These are phyloP conservation scores for Papilio machaon DNA, from an alignment of 1,140 invertebrate genomes.

Conservation along the genomic window DNA sequence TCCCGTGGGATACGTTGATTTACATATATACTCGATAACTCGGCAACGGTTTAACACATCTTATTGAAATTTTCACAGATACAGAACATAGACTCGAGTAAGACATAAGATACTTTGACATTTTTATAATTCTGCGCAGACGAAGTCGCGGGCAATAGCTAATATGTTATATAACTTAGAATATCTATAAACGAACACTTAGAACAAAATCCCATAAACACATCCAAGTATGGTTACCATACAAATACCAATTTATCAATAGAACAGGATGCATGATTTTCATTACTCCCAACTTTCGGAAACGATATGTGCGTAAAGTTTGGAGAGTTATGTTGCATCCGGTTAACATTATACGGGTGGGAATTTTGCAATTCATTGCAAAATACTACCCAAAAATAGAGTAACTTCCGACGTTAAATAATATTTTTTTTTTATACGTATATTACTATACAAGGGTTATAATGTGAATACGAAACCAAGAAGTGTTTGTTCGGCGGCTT, in stretches of 20 bases:
- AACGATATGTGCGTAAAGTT: conserved; percentile 50
- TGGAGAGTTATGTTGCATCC: conserved; percentile 58
- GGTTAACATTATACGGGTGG: conserved; percentile 64
- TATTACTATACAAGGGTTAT: not conserved
- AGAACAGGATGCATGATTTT: conserved; percentile 56
- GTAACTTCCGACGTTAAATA: not conserved
- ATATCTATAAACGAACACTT: no score
- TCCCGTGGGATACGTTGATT: no score
- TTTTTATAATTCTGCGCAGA: no score
- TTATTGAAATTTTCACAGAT: no score
- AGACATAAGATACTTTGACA: no score
- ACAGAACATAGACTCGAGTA: no score
- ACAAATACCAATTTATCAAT: conserved; percentile 56
- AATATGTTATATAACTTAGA: no score
- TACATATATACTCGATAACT: no score
- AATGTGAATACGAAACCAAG: not conserved
- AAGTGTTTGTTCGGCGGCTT: not conserved
- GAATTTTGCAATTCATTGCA: conserved; percentile 48
- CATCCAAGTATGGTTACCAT: conserved; percentile 43
- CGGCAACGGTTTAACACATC: no score
- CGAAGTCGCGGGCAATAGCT: no score
- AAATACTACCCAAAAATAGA: not conserved
- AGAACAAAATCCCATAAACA: not conserved
- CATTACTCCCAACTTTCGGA: conserved; percentile 50
- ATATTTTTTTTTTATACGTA: no score